Evolutionary conservation across 37 sponge, comb jelly and placozoan species (phyloP), one percentile per base, ranked within the genome.

Genomic region (Chondrilla cf. caribensis): DNA sequence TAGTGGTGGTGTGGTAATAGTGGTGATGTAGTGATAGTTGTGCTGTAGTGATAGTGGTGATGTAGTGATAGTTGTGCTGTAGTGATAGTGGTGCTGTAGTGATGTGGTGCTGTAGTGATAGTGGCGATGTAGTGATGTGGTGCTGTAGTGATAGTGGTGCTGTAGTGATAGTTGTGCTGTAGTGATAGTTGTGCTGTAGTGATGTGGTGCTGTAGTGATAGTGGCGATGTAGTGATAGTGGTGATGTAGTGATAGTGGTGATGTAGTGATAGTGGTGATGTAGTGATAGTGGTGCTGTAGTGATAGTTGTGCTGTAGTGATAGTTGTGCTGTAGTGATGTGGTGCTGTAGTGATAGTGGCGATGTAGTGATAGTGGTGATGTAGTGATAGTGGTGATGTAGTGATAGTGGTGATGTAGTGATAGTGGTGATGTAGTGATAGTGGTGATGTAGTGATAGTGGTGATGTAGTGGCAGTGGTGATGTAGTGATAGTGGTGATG

Each of bases 41-140:
- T 42, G 11, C 6, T 62, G 18, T 19, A 19, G 25, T n/a, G 22
- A 5, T 62, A 62, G 18, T n/a, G 15, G 25, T 29, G 64, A 9
- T 29, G 29, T 19, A 19, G 64, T n/a, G 11, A 6, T 47, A 14
- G 9, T 11, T 47, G 51, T 47, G 6, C 9, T n/a, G n/a, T n/a
- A n/a, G n/a, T n/a, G n/a, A n/a, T n/a, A n/a, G n/a, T n/a, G n/a
- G 57, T 55, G 57, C 11, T 55, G 57, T 55, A 17, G 17, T 55
- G 17, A 55, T 55, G 57, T 55, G 57, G n/a, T n/a, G 29, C 6
- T 62, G 64, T n/a, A 47, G 9, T 47, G 6, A 6, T 11, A 14
- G 51, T 47, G n/a, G n/a, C 11, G 51, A 0, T 86, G 86, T 39
- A 33, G 11, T 29, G 86, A 81, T 86, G 6, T 26, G 37, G 6